Base-by-base conservation (phyloP, 2,113 vertebrate species). In the Steatornis caripensis region DNA sequence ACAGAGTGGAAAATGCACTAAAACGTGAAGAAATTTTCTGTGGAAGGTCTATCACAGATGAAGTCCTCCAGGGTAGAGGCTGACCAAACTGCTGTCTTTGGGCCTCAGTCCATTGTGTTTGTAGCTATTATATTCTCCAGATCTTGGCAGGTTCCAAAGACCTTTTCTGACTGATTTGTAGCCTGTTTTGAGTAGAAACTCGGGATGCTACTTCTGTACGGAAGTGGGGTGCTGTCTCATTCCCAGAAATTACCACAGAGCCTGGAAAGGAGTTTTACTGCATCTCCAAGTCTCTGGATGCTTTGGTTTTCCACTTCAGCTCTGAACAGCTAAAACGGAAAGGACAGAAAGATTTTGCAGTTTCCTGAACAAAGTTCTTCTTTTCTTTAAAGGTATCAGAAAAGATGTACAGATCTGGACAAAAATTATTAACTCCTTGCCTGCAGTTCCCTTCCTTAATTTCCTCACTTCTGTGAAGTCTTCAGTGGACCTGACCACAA, bases 161-260 rank as follows among this genome's bases (percentile, higher is more conserved):
- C 13, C 9, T 9, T 7, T 10, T 57, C 15, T n/a, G 20, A 14
- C 11, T 76, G 24, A n/a, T 51, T 7, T 69, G 26, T 15, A 53
- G 8, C 9, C 15, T 39, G 11, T 39, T 87, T 68, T 30, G 24
- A 4, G 10, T 32, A 45, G 49, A 48, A 54, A 14, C 12, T 60
- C 5, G 0, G 3, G 11, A 36, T 68, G 10, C 0, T 43, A 22
- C 13, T 58, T 61, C 54, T 43, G 8, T 24, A 39, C 20, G 26
- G 23, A 65, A 14, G 23, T 48, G 13, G 23, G 5, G 51, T 58
- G 15, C 6, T 62, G 10, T 9, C 2, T 70, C 32, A 37, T 49
- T 7, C 7, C 23, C 11, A 21, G 46, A 79, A 93, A 49, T 30
- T 9, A 70, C 17, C 15, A 12, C 37, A 41, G 11, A 51, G 6